Base-by-base conservation (phyloP, 2,113 vertebrate species). In the Rhizomys pruinosus region DNA sequence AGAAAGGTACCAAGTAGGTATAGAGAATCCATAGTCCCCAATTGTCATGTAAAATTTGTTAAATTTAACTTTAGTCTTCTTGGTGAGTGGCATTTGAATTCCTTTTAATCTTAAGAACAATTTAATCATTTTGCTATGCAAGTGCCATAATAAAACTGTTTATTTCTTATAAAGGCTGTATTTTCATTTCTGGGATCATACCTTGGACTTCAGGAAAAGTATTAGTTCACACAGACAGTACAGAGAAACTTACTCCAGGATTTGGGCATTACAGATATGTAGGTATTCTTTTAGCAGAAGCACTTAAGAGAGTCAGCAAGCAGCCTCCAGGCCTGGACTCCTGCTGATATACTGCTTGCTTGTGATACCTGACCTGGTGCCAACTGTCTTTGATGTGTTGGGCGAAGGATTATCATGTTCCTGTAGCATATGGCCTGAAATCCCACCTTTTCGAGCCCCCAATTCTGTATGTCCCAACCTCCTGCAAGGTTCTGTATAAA, bases 1-100 rank as follows among this genome's bases (percentile, higher is more conserved):
- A 23, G 29, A 72, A n/a, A 92, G 47, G 55, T 34, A 39, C 47
- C 69, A 39, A 91, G 17, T 68, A 92, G 55, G 32, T 84, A 68
- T 12, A 69, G 66, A 71, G 66, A 88, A 81, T 86, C 16, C 63
- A 93, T 78, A 73, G 20, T 32, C 71, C 23, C 61, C 34, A 68
- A 23, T 63, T 79, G 6, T 76, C 42, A 52, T 80, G n/a, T 19
- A 96, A 91, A 52, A 91, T 73, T 47, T 34, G 61, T 12, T 69
- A 86, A 87, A 29, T 76, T 57, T 92, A 81, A 88, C 44, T 81
- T 88, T 69, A 73, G 80, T 80, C 32, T 92, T 91, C 20, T 11
- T 27, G 32, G 59, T 74, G 17, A 87, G 89, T 82, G 32, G 34
- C 7, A 94, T 91, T 87, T 85, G 71, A 17, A 27, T n/a, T 77